These are phyloP conservation scores for Acarapis woodi DNA, from an alignment of 1,140 invertebrate species.

Conservation along the genomic window DNA sequence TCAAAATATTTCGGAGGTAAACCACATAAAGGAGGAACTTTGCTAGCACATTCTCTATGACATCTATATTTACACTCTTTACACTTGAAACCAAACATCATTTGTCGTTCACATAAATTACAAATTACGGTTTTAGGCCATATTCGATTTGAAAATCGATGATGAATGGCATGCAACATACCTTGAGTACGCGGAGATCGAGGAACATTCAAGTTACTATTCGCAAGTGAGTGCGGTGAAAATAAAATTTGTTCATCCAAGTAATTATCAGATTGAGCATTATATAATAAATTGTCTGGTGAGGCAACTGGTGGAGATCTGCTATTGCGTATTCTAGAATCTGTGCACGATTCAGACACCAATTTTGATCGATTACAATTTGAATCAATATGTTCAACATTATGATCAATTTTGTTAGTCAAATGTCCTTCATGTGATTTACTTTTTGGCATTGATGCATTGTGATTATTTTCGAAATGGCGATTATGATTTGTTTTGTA, in stretches of 20 bases:
- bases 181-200: slow-evolving; percentile 29
- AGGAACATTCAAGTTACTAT: slow-evolving; percentile 27
- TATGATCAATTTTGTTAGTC: slow-evolving; percentile 25
- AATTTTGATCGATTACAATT: slow-evolving; percentile 10
- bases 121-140: slow-evolving; percentile 44
- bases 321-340: slow-evolving; percentile 13
- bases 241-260: slow-evolving; percentile 10
- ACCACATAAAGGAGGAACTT: slow-evolving; percentile 68
- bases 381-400: slow-evolving; percentile 15
- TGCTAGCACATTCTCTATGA: slow-evolving; percentile 58
- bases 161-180: slow-evolving; percentile 68
- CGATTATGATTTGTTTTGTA: slow-evolving; percentile 29
- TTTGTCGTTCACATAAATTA: slow-evolving; percentile 64
- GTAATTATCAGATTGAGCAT: slow-evolving; percentile 17
- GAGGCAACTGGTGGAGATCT: slow-evolving; percentile 30
- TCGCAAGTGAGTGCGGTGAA: background rate
- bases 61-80: slow-evolving; percentile 88
- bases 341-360: slow-evolving; percentile 3
- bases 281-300: no score
- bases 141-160: slow-evolving; percentile 60
- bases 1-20: slow-evolving; percentile 49
- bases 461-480: no score
- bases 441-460: slow-evolving; percentile 57
- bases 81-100: slow-evolving; percentile 66
- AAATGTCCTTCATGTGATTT: slow-evolving; percentile 72